Conservation (phyloP, 1,140 invertebrate genomes). For the Drosophila trapezifrons region DNA sequence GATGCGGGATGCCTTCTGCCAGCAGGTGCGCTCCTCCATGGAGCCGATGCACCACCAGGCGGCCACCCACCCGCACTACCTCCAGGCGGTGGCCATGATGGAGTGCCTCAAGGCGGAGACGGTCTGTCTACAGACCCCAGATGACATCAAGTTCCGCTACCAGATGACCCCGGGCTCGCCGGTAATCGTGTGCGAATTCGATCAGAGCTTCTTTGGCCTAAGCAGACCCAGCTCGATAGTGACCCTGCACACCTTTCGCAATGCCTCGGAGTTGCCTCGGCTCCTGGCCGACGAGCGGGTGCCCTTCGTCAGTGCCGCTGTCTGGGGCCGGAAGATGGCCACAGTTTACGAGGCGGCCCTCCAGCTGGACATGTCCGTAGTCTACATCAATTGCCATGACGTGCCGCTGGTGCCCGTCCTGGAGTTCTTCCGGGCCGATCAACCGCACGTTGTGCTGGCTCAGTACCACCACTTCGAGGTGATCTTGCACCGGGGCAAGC, state of each 20-base stretch:
- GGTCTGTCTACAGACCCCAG: slow-evolving; percentile 25
- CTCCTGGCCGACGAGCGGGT: slow-evolving; percentile 36
- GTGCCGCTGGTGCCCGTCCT: slow-evolving; percentile 27
- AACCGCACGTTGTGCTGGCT: slow-evolving; percentile 38
- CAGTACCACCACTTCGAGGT: slow-evolving; percentile 51
- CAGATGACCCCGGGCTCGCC: slow-evolving; percentile 51
- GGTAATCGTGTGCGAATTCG: slow-evolving; percentile 52
- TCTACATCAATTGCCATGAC: slow-evolving; percentile 53
- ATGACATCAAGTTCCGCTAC: slow-evolving; percentile 40
- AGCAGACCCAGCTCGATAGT: slow-evolving; percentile 49
- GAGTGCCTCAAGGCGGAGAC: slow-evolving; percentile 51
- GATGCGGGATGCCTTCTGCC: slow-evolving; percentile 38
- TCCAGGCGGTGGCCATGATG: slow-evolving; percentile 15
- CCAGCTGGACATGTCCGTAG: slow-evolving; percentile 7
- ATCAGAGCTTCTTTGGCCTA: slow-evolving; percentile 54
- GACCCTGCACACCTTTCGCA: slow-evolving; percentile 62
- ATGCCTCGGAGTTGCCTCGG: slow-evolving; percentile 27
- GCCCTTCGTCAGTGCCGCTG: slow-evolving; percentile 35
- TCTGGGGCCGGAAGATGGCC: slow-evolving; percentile 57
- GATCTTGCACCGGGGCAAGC: not conserved
- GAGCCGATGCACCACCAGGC: slow-evolving; percentile 44
- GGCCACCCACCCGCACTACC: slow-evolving; percentile 25
- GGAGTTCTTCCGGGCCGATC: not conserved
- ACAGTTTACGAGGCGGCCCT: slow-evolving; percentile 54
- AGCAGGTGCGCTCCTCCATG: slow-evolving; percentile 34